phyloP scores from a whole-genome alignment of 2,113 vertebrate genomes.

The Nymphicus hollandicus region DNA sequence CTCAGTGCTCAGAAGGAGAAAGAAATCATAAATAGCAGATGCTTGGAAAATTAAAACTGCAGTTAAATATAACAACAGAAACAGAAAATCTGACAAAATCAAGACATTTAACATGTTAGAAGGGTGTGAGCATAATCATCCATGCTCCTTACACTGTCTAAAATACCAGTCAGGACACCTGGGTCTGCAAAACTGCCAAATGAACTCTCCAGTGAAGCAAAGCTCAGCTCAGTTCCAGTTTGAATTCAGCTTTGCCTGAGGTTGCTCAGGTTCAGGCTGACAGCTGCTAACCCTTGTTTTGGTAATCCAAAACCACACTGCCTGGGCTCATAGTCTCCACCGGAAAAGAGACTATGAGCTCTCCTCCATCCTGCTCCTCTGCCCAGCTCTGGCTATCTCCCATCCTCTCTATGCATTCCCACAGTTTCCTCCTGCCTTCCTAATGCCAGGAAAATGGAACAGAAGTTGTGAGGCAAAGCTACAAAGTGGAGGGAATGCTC shows the following conservation, averaged over 20 bases:
- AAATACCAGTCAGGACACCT: neutral
- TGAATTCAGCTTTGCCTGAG: neutral
- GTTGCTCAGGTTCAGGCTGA: neutral
- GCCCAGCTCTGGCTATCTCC: neutral
- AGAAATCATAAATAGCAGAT: neutral
- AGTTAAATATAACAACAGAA: neutral
- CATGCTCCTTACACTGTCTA: neutral
- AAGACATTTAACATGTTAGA: neutral
- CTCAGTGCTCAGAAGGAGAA: neutral
- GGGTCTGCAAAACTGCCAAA: neutral
- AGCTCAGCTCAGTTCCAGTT: neutral
- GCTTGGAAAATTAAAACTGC: neutral
- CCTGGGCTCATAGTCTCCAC: neutral
- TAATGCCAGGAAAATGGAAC: neutral
- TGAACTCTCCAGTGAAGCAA: neutral
- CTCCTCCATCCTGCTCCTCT: neutral
- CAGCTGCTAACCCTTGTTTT: neutral
- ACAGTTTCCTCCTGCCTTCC: neutral
- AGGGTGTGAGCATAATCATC: neutral
- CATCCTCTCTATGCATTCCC: neutral
- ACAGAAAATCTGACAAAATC: neutral
- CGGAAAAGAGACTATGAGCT: neutral
- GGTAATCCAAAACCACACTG: neutral
- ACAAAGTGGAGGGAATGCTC: rapidly evolving
- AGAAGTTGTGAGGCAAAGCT: neutral